Base-by-base conservation (phyloP, 1,140 invertebrate genomes). In the Hycleus phaleratus region DNA sequence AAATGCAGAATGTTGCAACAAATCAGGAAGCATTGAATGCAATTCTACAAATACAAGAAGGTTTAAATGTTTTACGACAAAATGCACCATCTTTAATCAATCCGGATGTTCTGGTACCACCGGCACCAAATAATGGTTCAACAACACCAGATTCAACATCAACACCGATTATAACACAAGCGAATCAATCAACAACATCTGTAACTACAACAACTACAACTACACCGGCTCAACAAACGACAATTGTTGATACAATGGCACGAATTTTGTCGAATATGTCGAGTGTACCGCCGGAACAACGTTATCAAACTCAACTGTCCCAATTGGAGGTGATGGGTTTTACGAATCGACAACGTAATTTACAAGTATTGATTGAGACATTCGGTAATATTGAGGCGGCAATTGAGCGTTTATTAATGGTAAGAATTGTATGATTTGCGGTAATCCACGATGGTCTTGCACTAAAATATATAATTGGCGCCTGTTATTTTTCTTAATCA, bases 301-400 rank as follows among this genome's bases (percentile, higher is more conserved):
- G 93, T 66, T 99, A 93, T 77, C 87, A 91, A 57, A 83, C 88
- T 59, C 95, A 99, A 77, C 74, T 99, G 49, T 94, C 98, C 69
- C 95, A 97, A 74, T 80, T 99, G 46, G 81, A 91, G 4, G 84
- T 86, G 32, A 99, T 99, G 97, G 97, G 97, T 49, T 99, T 99
- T 81, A 82, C 91, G 12, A 97, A 99, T 76, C 82, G 93, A 68
- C 94, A 98, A 71, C 95, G 93, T 58, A 99, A 99, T 79, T 79
- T 99, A 68, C 92, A 95, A 87, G 94, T 94, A 56, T 78, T 98
- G 70, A 91, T 91, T 67, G 92, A 93, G 46, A 97, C 94, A 50
- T 93, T 93, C 74, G 95, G 95, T 46, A 94, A 98, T 77, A 91
- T 98, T 58, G 97, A 97, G 77, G 93, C 92, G 45, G 95, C 95